A percentile compares a stretch with the other conserved stretches of the same genome.
Evolutionary conservation across 2,888 invertebrate species (phyloP).

Genomic region (Drosophila atripex): DNA sequence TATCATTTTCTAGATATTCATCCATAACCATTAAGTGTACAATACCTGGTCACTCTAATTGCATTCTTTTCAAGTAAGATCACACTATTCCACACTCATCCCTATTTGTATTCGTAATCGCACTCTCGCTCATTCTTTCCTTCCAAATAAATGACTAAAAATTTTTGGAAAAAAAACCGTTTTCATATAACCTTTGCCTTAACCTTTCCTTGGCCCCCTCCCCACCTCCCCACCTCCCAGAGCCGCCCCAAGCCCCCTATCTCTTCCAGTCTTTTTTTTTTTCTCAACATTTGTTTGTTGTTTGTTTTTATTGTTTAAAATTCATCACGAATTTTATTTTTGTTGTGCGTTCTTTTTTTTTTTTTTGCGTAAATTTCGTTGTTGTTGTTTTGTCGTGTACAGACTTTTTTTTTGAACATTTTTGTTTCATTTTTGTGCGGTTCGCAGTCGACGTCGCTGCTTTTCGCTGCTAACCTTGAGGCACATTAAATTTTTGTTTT

Average conservation of each 20-base stretch:
- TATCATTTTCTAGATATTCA: no score
- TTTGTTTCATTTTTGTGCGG: slow-evolving; percentile 31
- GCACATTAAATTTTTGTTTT: slow-evolving; percentile 68
- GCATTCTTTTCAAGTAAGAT: background rate
- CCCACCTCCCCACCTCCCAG: background rate
- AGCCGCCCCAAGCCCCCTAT: slow-evolving; percentile 6
- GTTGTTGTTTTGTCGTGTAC: no score
- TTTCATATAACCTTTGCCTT: slow-evolving; percentile 34
- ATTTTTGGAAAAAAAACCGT: background rate
- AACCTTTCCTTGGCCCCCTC: slow-evolving; percentile 22
- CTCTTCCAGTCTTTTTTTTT: slow-evolving; percentile 7
- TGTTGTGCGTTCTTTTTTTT: slow-evolving; percentile 52
- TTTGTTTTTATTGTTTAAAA: slow-evolving; percentile 69
- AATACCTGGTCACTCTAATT: background rate
- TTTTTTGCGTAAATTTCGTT: no score
- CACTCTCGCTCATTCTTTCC: slow-evolving; percentile 7
- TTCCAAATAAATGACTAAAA: slow-evolving; percentile 6
- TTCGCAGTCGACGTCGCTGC: slow-evolving; percentile 30
- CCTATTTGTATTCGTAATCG: slow-evolving; percentile 6
- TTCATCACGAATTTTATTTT: slow-evolving; percentile 77
- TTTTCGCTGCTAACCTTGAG: slow-evolving; percentile 69
- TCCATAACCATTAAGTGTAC: background rate
- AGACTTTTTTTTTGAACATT: slow-evolving; percentile 41
- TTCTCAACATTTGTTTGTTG: slow-evolving; percentile 54
- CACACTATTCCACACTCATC: background rate